Evolutionary conservation across 2,888 invertebrate genomes (phyloP), one percentile per base, ranked within the genome.

Genomic region (Ectropis crepuscularia): DNA sequence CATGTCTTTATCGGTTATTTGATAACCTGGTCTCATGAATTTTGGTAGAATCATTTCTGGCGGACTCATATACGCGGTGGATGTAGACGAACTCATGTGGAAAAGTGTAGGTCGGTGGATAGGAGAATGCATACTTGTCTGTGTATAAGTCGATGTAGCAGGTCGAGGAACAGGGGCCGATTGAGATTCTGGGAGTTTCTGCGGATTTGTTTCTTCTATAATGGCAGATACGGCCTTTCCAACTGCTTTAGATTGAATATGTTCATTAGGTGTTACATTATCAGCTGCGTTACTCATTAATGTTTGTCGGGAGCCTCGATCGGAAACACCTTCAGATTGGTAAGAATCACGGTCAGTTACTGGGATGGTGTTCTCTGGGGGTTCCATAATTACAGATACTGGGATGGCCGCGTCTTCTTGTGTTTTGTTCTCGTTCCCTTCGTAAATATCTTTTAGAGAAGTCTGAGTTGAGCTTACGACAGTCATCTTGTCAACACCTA

Each of bases 31-130:
- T 75, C 70, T 86, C 45, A 91, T 71, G 69, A 79, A 87, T 65
- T 79, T 79, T 0, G 92, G 92, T 60, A 90, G 69, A 9, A 93
- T 81, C 67, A 86, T 74, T 65, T 93, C 93, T 46, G 93, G 93
- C 6, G 93, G 93, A 67, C 93, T 93, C 92, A 93, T 87, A 67
- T 93, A 93, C 0, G 92, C 87, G 8, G 93, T 93, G 4, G 93
- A 93, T 10, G 92, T 91, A 2, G 93, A 92, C 10, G 93, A 92
- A 71, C 92, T 92, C 87, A 92, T 89, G 59, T 90, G 91, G 65
- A 86, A 76, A 66, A 85, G 83, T 6, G 82, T 73, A 5, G 90
- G 90, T 70, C 85, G 82, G 43, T 80, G 75, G 48, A 70, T 73
- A 2, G 90, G 87, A 6, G 91, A 86, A 61, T 74, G 81, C 11